Percentiles rank a stretch among this genome's conserved stretches.
Conservation (phyloP, 2,797 vertebrate genomes). For the Spheniscus humboldti region DNA sequence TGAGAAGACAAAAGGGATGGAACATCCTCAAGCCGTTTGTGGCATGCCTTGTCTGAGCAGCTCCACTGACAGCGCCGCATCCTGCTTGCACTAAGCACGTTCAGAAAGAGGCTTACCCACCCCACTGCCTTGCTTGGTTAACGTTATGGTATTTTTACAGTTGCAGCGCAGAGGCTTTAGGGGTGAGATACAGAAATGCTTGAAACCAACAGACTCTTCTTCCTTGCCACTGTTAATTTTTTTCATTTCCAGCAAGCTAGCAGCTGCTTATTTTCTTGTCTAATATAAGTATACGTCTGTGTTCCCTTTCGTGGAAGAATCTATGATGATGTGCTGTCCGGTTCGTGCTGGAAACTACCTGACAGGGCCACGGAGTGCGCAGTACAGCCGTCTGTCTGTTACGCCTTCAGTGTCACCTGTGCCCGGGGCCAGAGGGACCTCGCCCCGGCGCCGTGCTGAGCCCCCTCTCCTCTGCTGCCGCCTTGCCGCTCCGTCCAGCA, state of each 20-base stretch:
- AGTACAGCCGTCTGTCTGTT: neutral
- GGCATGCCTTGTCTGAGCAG: no score
- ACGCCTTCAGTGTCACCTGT: neutral
- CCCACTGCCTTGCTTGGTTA: accelerated
- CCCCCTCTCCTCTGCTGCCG: neutral
- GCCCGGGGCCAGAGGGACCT: neutral
- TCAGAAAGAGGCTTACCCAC: neutral
- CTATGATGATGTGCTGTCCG: neutral
- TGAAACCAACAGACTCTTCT: neutral
- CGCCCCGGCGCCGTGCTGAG: neutral
- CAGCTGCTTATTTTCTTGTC: neutral
- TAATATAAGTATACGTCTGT: neutral
- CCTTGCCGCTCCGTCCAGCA: accelerated
- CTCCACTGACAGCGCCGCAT: accelerated
- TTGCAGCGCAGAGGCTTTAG: neutral
- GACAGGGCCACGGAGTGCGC: neutral
- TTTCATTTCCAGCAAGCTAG: neutral
- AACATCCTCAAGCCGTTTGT: no score
- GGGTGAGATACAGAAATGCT: neutral
- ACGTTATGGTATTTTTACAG: accelerated
- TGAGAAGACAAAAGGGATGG: neutral
- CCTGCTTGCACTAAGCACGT: accelerated
- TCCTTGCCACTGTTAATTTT: neutral
- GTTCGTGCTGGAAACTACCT: neutral
- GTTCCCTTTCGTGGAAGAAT: neutral